Base-by-base conservation (phyloP, 2,113 vertebrate species). In the Scomber colias region DNA sequence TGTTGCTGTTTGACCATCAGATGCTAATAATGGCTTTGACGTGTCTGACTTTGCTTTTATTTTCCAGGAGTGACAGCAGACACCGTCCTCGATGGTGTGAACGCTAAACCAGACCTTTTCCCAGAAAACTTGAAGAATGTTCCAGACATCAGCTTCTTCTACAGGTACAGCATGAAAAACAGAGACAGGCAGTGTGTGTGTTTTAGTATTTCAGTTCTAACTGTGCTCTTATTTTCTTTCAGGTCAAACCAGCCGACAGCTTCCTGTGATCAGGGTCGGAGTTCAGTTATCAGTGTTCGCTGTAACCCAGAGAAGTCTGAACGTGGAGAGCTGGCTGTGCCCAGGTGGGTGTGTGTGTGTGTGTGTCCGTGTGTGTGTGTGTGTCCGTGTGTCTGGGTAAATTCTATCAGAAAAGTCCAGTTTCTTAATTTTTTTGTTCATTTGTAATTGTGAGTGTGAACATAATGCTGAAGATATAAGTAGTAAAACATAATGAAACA, bases 81-180 rank as follows among this genome's bases (percentile, higher is more conserved):
- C 84, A 90, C 91, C n/a, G 87, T 50, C 0, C 88, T 99, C 53
- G 93, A 93, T 40, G 95, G 96, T n/a, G 94, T 97, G 70, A 95
- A 92, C 54, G 91, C 96, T 16, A 94, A 95, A 84, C 93, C 95
- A 53, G 95, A 96, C 51, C 93, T 96, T 13, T 99, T 98, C 81
- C 93, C 95, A 5, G 81, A 88, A 35, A 90, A 94, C 69, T 71
- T 90, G 27, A 94, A 84, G 54, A 94, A 94, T 82, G 75, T 96
- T 80, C 95, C 95, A 0, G 97, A 99, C 79, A 95, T 99, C n/a
- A 95, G 97, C 93, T 99, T 98, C 94, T 99, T 96, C 95, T 99
- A 97, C 93, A 97, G 97, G 98, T 99, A 94, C 87, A 62, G 19
- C 4, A 6, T 2, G 4, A 75, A 17, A 59, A 11, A 55, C n/a